Percentiles rank a stretch among this genome's conserved stretches.
These are phyloP conservation scores for Pterostichus madidus DNA, from an alignment of 2,888 invertebrate genomes.

Conservation along the genomic window DNA sequence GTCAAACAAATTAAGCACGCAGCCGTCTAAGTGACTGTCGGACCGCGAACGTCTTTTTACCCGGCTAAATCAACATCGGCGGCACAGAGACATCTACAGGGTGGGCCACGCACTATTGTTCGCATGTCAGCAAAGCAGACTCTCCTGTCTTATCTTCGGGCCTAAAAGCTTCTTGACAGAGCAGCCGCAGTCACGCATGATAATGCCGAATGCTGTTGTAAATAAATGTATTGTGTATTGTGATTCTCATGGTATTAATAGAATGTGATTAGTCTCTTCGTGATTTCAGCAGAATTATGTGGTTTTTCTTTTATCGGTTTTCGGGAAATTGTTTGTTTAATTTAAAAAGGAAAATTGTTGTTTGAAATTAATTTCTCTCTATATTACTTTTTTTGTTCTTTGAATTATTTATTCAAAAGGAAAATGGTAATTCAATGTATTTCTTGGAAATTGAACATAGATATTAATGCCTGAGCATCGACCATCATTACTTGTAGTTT, in stretches of 20 bases:
- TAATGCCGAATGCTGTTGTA: slow-evolving; percentile 30
- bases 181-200: slow-evolving; percentile 59
- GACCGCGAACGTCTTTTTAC: slow-evolving; percentile 48
- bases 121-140: slow-evolving; percentile 27
- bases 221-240: slow-evolving; percentile 42
- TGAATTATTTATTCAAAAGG: slow-evolving; percentile 25
- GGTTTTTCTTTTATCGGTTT: slow-evolving; percentile 6
- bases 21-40: slow-evolving; percentile 51
- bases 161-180: slow-evolving; percentile 62
- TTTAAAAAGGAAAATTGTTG: neutral
- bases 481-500: slow-evolving; percentile 8
- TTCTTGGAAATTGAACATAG: slow-evolving; percentile 1
- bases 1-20: slow-evolving; percentile 53
- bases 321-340: slow-evolving; percentile 1
- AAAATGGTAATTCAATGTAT: neutral
- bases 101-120: slow-evolving; percentile 38
- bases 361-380: neutral
- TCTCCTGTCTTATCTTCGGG: slow-evolving; percentile 50
- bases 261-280: slow-evolving; percentile 39
- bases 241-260: slow-evolving; percentile 5
- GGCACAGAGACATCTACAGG: slow-evolving; percentile 32
- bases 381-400: slow-evolving; percentile 25
- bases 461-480: neutral
- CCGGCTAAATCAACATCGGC: slow-evolving; percentile 8
- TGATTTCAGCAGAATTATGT: slow-evolving; percentile 7